Base-by-base conservation (phyloP, 2,888 invertebrate species). In the Platycheirus albimanus region DNA sequence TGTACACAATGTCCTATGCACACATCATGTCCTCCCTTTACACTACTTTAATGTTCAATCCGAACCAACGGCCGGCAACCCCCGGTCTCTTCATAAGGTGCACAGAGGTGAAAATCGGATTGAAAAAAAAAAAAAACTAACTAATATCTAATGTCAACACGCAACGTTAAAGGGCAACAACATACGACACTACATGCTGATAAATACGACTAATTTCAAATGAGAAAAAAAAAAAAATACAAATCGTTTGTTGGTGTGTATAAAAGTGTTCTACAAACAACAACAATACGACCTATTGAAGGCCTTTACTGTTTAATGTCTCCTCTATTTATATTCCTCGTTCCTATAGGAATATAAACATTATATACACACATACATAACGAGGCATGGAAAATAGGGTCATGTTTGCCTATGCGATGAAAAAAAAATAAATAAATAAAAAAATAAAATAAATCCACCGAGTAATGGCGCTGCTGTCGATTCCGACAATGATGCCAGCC, bases 71-170 rank as follows among this genome's bases (percentile, higher is more conserved):
- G n/a, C n/a, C n/a, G n/a, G n/a, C n/a, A n/a, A n/a, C n/a, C 30
- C 38, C 58, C 28, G 41, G 17, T 19, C 1, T 3, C 6, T 28
- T 10, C 8, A 41, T 38, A 56, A 24, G 56, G 58, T 41, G 20
- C 41, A 17, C 2, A 41, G 49, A 80, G 75, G 70, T 76, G 80
- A 54, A 76, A 81, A 76, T 56, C 64, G 19, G 61, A 45, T 24
- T 41, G 38, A 45, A 11, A 36, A 66, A 49, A 51, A 74, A 64
- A n/a, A n/a, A 77, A 64, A 63, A 64, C 49, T 30, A 28, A 47
- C 67, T 75, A 70, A 80, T 80, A 80, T 81, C 76, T 81, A 71
- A 81, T 71, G 80, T 81, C 70, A 81, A 81, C 80, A 81, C 71
- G 76, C 80, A 81, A 76, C 61, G 61, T 36, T 56, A 70, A 38